Base-by-base conservation (phyloP, 2,113 vertebrate species). In the Sceloporus tristichus region DNA sequence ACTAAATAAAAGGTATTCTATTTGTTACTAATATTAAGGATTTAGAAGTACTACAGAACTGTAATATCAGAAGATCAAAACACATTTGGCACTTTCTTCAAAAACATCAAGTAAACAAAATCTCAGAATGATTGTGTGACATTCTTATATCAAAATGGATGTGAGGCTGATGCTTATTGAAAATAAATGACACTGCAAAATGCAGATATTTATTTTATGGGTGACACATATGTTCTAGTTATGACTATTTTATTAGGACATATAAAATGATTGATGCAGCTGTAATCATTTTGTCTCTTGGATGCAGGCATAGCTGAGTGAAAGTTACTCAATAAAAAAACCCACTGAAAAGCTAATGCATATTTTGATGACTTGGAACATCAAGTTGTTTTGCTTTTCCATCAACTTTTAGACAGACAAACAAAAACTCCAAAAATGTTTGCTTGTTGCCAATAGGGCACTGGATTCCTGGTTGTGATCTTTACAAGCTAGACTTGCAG, bases 301-400 rank as follows among this genome's bases (percentile, higher is more conserved):
- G 53, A 90, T 88, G 85, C 92, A 88, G 80, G 88, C 92, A 85
- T 79, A 3, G n/a, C 82, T 89, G 71, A 93, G 0, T 79, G 38
- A 88, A 53, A 85, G 4, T 84, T 91, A 90, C 9, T 53, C 25
- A 90, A 88, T 25, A 85, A n/a, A 82, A 48, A 48, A 48, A 4
- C 48, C 2, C 71, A 88, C 77, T 82, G 79, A 85, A 86, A 91
- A 9, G 87, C 53, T 94, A 92, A 88, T n/a, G 84, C 86, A 88
- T 84, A 94, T 94, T 95, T 94, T 92, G 91, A 90, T 68, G 90
- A 82, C 84, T 94, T 71, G 65, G 66, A 82, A 13, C 38, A 81
- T 53, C 3, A 75, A 89, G 48, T 0, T 89, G 29, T 87, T 89
- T 80, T 79, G 9, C 38, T 75, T 2, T 91, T 91, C 18, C 13